phyloP scores from a whole-genome alignment of 2,888 invertebrate genomes.

The Lasioglossum morio region DNA sequence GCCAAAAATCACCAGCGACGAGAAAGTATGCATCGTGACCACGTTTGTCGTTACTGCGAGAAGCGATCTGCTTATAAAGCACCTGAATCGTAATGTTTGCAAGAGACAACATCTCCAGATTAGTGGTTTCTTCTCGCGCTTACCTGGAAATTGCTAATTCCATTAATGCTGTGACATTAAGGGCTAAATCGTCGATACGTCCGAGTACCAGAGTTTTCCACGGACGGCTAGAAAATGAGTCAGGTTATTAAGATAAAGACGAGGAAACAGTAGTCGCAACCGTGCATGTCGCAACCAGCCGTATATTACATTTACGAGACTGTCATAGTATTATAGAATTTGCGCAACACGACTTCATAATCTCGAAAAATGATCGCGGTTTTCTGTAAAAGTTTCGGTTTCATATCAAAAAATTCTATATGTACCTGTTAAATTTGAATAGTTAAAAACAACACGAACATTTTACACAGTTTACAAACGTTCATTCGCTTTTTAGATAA shows the following conservation, averaged over 20 bases:
- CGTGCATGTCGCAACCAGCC: slow-evolving; percentile 15
- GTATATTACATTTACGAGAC: slow-evolving; percentile 22
- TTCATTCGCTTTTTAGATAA: too few species aligned
- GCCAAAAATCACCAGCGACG: neutral
- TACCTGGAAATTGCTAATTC: slow-evolving; percentile 45
- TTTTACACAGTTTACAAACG: too few species aligned
- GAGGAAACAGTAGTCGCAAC: slow-evolving; percentile 11
- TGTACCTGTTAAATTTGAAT: too few species aligned
- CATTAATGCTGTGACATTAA: slow-evolving; percentile 46
- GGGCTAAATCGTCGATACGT: slow-evolving; percentile 16
- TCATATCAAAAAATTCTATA: neutral
- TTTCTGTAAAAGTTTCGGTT: neutral
- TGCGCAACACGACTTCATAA: neutral
- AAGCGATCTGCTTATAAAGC: slow-evolving; percentile 31
- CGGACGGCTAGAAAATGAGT: slow-evolving; percentile 37
- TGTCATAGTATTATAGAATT: neutral
- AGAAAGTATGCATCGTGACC: slow-evolving; percentile 2
- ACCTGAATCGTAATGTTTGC: slow-evolving; percentile 15
- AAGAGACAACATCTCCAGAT: slow-evolving; percentile 25
- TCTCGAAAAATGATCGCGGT: neutral
- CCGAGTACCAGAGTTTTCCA: neutral
- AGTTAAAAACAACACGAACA: too few species aligned
- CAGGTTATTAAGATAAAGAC: slow-evolving; percentile 56
- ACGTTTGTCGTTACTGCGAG: slow-evolving; percentile 1
- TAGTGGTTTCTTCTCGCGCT: neutral